Percentiles rank a stretch among this genome's conserved stretches.
These are phyloP conservation scores for Trypoxylus dichotomus DNA, from an alignment of 1,140 invertebrate species.

Conservation along the genomic window DNA sequence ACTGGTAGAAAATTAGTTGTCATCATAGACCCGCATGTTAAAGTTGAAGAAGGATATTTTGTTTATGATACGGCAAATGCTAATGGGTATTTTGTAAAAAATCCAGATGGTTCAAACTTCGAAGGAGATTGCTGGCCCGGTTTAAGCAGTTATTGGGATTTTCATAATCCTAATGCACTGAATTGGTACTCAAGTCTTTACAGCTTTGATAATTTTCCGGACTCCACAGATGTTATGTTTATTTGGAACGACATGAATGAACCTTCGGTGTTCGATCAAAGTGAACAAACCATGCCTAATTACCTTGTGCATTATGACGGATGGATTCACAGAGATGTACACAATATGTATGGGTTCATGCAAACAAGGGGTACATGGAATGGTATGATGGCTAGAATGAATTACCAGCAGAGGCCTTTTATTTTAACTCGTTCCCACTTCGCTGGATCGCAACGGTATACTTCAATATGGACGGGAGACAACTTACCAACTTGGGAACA, in stretches of 20 bases:
- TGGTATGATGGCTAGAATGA: conserved; percentile 73
- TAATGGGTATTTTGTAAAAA: conserved; percentile 63
- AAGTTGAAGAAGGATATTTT: conserved; percentile 63
- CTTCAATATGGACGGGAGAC: conserved; percentile 97
- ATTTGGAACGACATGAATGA: conserved; percentile 85
- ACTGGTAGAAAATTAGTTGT: conserved; percentile 69
- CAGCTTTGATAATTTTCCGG: conserved; percentile 59
- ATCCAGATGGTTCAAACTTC: conserved; percentile 63
- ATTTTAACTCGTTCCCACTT: conserved; percentile 87
- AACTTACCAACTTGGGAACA: conserved; percentile 92
- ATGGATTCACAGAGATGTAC: conserved; percentile 89
- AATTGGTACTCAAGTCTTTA: conserved; percentile 68
- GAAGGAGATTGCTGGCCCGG: conserved; percentile 71
- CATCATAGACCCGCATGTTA: conserved; percentile 76
- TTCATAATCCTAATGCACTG: conserved; percentile 64
- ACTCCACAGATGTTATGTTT: conserved; percentile 61
- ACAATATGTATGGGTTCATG: conserved; percentile 89
- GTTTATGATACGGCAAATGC: conserved; percentile 62
- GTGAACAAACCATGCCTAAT: conserved; percentile 66
- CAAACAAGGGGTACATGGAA: conserved; percentile 70
- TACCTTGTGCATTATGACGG: conserved; percentile 65
- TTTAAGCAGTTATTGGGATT: conserved; percentile 70
- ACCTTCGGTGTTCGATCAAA: conserved; percentile 74
- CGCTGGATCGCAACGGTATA: conserved; percentile 84
- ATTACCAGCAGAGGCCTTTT: conserved; percentile 77